A percentile compares a stretch with the other conserved stretches of the same genome.
phyloP scores from a whole-genome alignment of 2,888 invertebrate species.

The Acanthosepion lycidas region DNA sequence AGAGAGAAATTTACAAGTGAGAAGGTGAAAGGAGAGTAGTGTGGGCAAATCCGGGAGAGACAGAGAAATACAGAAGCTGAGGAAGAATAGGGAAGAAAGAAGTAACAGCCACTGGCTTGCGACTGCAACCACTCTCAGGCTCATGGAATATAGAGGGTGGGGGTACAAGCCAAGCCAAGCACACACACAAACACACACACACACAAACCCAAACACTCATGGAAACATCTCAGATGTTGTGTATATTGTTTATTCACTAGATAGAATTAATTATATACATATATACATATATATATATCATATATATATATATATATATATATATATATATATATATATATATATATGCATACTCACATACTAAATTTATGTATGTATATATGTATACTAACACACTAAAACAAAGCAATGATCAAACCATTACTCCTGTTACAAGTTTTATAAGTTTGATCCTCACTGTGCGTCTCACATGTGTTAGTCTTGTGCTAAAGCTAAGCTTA shows the following conservation, averaged over 20 bases:
- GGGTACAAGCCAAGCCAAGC: neutral
- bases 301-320: no score
- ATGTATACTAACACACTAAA: neutral
- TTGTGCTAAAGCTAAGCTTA: neutral
- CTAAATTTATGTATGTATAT: no score
- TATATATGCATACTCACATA: no score
- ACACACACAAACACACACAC: neutral
- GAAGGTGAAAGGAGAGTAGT: neutral
- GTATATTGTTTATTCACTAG: neutral
- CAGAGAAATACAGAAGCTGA: neutral
- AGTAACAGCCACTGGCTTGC: neutral
- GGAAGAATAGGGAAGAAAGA: neutral
- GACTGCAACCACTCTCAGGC: neutral
- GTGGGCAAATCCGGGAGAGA: neutral
- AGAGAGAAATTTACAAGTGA: neutral
- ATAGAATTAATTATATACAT: no score
- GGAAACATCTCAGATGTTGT: neutral
- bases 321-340: no score
- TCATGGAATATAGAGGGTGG: neutral
- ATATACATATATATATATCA: no score
- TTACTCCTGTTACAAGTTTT: neutral
- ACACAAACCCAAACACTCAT: neutral
- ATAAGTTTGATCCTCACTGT: neutral
- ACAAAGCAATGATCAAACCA: neutral
- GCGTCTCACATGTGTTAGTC: neutral